Evolutionary conservation across 2,888 invertebrate genomes (phyloP).

Genomic region (Hyposoter didymator): DNA sequence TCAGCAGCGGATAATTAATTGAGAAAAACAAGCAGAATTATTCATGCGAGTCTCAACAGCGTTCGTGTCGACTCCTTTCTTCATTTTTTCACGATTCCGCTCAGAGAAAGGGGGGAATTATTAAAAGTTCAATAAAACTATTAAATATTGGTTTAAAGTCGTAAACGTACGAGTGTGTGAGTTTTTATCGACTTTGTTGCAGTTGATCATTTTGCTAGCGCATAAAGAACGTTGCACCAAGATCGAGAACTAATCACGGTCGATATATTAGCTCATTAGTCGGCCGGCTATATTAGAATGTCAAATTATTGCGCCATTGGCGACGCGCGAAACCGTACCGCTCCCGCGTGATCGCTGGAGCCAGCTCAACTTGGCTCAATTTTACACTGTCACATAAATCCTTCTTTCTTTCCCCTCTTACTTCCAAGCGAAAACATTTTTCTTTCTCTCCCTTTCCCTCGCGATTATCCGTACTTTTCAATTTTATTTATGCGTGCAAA

Average conservation of each 20-base stretch:
- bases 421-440: neutral
- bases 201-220: neutral
- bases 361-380: conserved; percentile 67
- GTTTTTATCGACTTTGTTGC: neutral
- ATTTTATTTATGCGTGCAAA: neutral
- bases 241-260: conserved; percentile 34
- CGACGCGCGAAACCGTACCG: conserved; percentile 71
- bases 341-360: conserved; percentile 72
- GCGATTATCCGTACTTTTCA: neutral
- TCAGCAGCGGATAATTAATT: too few species aligned
- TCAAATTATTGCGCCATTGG: conserved; percentile 82
- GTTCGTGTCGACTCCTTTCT: neutral
- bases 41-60: neutral
- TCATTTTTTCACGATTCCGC: neutral
- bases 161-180: neutral
- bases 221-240: conserved; percentile 45
- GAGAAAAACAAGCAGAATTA: too few species aligned
- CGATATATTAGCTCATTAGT: conserved; percentile 37
- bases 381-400: neutral
- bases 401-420: neutral
- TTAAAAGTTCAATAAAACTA: neutral
- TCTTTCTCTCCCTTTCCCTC: neutral
- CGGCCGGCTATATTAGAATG: conserved; percentile 78
- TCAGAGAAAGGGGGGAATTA: neutral
- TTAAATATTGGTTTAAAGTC: neutral